Evolutionary conservation across 2,888 invertebrate genomes (phyloP).

Genomic region (Calameuta pallipes): DNA sequence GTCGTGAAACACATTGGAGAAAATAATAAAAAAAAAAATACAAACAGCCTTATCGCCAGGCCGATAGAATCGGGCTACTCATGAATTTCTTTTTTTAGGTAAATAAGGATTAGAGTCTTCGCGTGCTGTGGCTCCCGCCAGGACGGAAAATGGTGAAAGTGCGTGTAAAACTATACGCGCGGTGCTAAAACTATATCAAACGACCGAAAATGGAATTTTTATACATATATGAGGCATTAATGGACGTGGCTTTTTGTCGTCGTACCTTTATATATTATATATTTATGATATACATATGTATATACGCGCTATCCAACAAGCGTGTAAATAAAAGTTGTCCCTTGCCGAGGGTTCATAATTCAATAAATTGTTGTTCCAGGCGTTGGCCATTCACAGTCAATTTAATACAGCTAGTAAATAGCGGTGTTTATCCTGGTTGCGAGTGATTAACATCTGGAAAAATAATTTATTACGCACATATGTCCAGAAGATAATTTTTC

Average conservation of each 20-base stretch:
- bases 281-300: no score
- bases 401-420: no score
- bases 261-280: background rate
- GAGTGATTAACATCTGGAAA: no score
- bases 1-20: background rate
- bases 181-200: background rate
- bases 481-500: no score
- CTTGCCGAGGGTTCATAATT: background rate
- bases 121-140: background rate
- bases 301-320: background rate
- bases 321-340: background rate
- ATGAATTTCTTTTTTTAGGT: background rate
- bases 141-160: constrained; percentile 3
- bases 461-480: no score
- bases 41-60: background rate
- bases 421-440: no score
- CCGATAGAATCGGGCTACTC: background rate
- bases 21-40: background rate
- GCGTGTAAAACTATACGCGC: background rate
- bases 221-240: background rate
- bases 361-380: no score
- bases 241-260: background rate
- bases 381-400: no score
- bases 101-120: background rate
- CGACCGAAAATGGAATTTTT: background rate